phyloP scores from a whole-genome alignment of 2,888 invertebrate genomes.

The Diogma glabrata region DNA sequence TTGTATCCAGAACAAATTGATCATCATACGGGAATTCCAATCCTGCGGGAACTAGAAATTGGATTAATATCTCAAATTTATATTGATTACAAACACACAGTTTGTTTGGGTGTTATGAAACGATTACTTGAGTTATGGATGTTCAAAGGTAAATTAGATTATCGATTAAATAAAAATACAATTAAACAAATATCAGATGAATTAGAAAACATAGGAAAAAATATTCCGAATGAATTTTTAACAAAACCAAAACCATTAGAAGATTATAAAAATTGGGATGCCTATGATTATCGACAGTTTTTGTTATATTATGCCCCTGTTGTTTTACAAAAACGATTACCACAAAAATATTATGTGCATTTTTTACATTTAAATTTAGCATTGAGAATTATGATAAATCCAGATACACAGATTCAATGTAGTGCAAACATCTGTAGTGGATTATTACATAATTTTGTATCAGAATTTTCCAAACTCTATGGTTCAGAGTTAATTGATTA shows the following conservation, averaged over 20 bases:
- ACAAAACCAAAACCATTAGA: conserved; percentile 12
- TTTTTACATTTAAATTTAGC: conserved; percentile 16
- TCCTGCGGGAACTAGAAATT: conserved; percentile 13
- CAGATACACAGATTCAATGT: not conserved
- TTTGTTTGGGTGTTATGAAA: conserved; percentile 17
- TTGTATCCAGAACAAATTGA: conserved; percentile 14
- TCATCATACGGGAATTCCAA: conserved; percentile 15
- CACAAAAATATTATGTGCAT: conserved; percentile 13
- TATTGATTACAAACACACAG: conserved; percentile 16
- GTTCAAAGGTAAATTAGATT: conserved; percentile 14
- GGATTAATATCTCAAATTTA: conserved; percentile 17
- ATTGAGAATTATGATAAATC: conserved; percentile 15
- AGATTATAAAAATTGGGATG: conserved; percentile 12
- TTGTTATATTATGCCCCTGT: conserved; percentile 17
- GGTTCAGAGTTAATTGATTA: conserved; percentile 16
- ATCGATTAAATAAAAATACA: conserved; percentile 14
- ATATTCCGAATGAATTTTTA: conserved; percentile 14
- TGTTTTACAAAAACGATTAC: conserved; percentile 12
- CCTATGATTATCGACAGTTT: conserved; percentile 15
- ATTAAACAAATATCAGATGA: conserved; percentile 14
- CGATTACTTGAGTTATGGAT: conserved; percentile 15
- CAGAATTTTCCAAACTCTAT: conserved; percentile 16
- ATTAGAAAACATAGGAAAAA: conserved; percentile 6
- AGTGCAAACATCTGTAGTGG: conserved; percentile 7
- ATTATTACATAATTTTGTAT: conserved; percentile 14